These are phyloP conservation scores for Drosophila borborema DNA, from an alignment of 2,888 invertebrate species.

Conservation along the genomic window DNA sequence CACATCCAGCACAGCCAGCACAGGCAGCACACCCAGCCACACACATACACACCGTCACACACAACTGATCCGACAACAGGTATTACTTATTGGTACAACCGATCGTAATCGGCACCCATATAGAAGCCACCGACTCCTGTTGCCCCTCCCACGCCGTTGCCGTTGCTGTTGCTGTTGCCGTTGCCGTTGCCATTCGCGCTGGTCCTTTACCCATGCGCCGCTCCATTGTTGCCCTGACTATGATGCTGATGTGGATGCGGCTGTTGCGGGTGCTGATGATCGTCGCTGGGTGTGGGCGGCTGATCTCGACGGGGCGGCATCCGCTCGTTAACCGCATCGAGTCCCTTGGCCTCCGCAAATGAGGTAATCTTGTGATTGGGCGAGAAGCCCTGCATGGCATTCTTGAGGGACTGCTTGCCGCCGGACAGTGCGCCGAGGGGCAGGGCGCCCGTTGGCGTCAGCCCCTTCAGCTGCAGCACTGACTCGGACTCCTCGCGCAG, in stretches of 20 bases:
- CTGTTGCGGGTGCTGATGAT: slow-evolving; percentile 63
- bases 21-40: slow-evolving; percentile 7
- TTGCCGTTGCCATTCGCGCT: slow-evolving; percentile 11
- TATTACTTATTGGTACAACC: slow-evolving; percentile 6
- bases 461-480: slow-evolving; percentile 98
- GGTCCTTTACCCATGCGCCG: slow-evolving; percentile 77
- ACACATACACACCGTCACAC: slow-evolving; percentile 16
- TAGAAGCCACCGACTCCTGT: slow-evolving; percentile 17
- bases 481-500: slow-evolving; percentile 99
- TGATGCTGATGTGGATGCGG: slow-evolving; percentile 57
- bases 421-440: slow-evolving; percentile 98
- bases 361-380: slow-evolving; percentile 99
- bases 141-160: slow-evolving; percentile 26
- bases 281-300: slow-evolving; percentile 88
- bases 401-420: slow-evolving; percentile 97
- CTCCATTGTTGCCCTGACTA: slow-evolving; percentile 68
- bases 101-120: slow-evolving; percentile 17
- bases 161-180: slow-evolving; percentile 14
- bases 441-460: slow-evolving; percentile 98
- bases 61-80: slow-evolving; percentile 14
- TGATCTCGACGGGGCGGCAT: slow-evolving; percentile 92
- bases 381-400: slow-evolving; percentile 97
- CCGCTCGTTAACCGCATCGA: slow-evolving; percentile 99
- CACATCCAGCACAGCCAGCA: slow-evolving; percentile 11
- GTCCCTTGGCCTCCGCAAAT: slow-evolving; percentile 99